Conservation (phyloP, 2,113 vertebrate genomes). For the Epinephelus fuscoguttatus region DNA sequence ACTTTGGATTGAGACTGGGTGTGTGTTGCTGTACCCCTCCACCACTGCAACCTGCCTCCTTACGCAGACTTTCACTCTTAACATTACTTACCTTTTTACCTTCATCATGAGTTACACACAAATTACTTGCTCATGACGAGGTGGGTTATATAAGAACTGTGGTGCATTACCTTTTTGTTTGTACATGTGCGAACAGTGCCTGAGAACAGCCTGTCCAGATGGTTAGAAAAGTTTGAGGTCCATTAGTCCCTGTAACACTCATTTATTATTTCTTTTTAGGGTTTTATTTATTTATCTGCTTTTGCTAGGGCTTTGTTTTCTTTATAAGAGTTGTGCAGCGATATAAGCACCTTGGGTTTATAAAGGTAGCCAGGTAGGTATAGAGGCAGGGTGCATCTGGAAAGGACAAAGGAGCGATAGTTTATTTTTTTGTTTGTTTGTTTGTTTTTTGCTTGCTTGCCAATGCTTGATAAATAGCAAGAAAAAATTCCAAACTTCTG, state of each 20-base stretch:
- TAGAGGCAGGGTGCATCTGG: background rate
- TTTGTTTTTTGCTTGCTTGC: background rate
- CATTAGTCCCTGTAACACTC: background rate
- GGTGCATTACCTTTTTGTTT: too few species aligned
- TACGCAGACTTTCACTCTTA: too few species aligned
- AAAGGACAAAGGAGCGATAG: background rate
- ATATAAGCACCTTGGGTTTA: background rate
- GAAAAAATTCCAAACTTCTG: background rate
- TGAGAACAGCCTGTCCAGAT: background rate
- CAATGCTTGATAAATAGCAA: background rate
- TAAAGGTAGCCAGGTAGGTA: background rate
- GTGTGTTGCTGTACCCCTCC: too few species aligned
- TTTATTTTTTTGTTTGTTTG: background rate
- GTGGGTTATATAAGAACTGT: too few species aligned
- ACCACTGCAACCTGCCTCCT: too few species aligned
- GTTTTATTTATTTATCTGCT: slow-evolving; percentile 6
- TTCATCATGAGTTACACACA: too few species aligned
- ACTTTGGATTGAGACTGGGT: too few species aligned
- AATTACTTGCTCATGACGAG: too few species aligned
- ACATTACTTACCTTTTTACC: too few species aligned
- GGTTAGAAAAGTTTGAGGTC: background rate
- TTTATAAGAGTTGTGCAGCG: background rate
- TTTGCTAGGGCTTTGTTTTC: background rate
- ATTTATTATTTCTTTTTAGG: background rate
- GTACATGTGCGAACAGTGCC: too few species aligned